A percentile compares a stretch with the other conserved stretches of the same genome.
phyloP scores from a whole-genome alignment of 2,113 vertebrate species.

The Abramis brama region DNA sequence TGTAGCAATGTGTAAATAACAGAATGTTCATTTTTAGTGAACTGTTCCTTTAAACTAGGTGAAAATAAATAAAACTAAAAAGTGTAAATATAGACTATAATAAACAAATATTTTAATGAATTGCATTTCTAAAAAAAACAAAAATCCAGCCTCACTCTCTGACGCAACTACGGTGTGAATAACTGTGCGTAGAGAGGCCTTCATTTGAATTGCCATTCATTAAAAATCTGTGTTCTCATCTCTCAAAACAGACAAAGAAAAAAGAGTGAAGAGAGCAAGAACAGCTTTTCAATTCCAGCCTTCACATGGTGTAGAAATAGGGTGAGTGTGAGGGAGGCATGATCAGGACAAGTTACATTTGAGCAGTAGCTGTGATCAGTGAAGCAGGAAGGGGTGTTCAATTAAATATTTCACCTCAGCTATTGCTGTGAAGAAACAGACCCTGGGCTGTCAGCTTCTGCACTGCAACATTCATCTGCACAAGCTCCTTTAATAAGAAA shows the following conservation, averaged over 20 bases:
- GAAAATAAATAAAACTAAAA: not conserved
- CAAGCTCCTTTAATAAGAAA: conserved; percentile 74
- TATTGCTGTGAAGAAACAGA: conserved; percentile 73
- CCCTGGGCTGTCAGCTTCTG: conserved; percentile 71
- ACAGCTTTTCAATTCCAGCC: conserved; percentile 70
- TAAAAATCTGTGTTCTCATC: conserved; percentile 40
- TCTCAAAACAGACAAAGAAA: conserved; percentile 41
- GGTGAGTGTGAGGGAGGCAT: conserved; percentile 66
- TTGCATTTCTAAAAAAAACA: not conserved
- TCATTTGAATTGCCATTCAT: conserved; percentile 21
- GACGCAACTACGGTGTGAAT: not conserved
- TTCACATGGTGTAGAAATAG: conserved; percentile 64
- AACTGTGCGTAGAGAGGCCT: not conserved
- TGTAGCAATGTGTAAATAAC: not conserved
- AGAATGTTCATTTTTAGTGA: no score
- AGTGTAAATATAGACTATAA: not conserved
- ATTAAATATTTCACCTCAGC: conserved; percentile 85
- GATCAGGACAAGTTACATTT: conserved; percentile 70
- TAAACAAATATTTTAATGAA: not conserved
- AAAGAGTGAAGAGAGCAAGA: conserved; percentile 22
- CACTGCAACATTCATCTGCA: conserved; percentile 75
- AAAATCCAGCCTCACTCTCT: not conserved
- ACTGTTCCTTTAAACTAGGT: not conserved
- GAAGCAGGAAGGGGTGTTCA: conserved; percentile 77
- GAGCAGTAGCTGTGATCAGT: conserved; percentile 76